These are phyloP conservation scores for Eublepharis macularius DNA, from an alignment of 2,113 vertebrate species.

Conservation along the genomic window DNA sequence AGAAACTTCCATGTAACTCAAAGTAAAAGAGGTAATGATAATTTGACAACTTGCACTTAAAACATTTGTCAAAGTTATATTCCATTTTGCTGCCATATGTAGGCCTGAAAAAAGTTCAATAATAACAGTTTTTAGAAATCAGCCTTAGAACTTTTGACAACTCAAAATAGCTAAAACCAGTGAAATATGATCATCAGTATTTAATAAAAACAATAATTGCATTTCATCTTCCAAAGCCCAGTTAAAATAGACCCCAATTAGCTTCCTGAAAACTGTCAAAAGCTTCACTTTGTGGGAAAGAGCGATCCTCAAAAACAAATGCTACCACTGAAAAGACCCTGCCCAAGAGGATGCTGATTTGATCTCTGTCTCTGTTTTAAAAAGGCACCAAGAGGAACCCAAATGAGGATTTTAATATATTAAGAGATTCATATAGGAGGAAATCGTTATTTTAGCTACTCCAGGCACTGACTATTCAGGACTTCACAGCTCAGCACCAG, in stretches of 20 bases:
- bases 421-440: not conserved
- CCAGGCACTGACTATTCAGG: not conserved
- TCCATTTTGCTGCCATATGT: not conserved
- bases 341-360: not conserved
- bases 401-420: not conserved
- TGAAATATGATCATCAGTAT: not conserved
- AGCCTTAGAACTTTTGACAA: no score
- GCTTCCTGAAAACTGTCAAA: not conserved
- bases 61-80: not conserved
- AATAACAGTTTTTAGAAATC: no score
- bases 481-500: no score
- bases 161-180: no score
- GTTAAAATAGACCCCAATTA: not conserved
- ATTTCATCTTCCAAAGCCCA: not conserved
- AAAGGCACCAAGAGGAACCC: not conserved
- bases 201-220: not conserved
- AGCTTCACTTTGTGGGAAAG: not conserved
- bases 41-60: accelerated
- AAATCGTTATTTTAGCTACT: not conserved
- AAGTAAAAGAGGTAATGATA: not conserved
- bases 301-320: not conserved
- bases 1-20: accelerated
- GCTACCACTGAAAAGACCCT: not conserved
- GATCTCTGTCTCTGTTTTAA: not conserved
- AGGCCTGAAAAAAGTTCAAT: not conserved